Evolutionary conservation across 2,797 vertebrate species (phyloP).

Genomic region (Paedocypris micromegethes): DNA sequence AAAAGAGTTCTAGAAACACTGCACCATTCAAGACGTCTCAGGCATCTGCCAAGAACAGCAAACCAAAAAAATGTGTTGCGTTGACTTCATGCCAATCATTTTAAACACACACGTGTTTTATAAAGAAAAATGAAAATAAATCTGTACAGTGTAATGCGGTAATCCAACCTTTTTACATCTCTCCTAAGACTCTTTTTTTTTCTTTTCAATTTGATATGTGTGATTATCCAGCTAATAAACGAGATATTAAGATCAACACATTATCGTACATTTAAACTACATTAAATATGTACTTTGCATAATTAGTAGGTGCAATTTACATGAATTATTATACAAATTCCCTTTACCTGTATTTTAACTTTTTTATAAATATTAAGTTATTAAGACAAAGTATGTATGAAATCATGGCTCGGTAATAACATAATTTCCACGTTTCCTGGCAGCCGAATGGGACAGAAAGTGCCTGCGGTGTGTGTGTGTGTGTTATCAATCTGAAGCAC

Average conservation of each 20-base stretch:
- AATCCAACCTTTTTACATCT: conserved; percentile 55
- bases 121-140: conserved; percentile 52
- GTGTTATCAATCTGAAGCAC: conserved; percentile 58
- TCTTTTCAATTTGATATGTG: conserved; percentile 52
- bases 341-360: too few relatives aligned
- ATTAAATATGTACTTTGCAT: too few relatives aligned
- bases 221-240: too few relatives aligned
- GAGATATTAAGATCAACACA: too few relatives aligned
- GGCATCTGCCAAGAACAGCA: conserved; percentile 66
- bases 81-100: conserved; percentile 66
- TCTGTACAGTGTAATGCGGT: conserved; percentile 63
- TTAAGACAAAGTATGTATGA: conserved; percentile 55
- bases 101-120: conserved; percentile 67
- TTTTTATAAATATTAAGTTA: too few relatives aligned
- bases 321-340: too few relatives aligned
- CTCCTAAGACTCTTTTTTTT: conserved; percentile 60
- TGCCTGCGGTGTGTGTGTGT: conserved; percentile 45
- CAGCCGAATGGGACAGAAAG: conserved; percentile 48
- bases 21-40: conserved; percentile 61
- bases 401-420: conserved; percentile 52
- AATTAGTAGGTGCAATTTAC: too few relatives aligned
- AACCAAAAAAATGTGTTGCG: conserved; percentile 61
- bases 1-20: conserved; percentile 55
- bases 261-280: too few relatives aligned
- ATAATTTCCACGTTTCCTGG: conserved; percentile 57